Conservation (phyloP, 2,888 invertebrate species). For the Zelleria hepariella region DNA sequence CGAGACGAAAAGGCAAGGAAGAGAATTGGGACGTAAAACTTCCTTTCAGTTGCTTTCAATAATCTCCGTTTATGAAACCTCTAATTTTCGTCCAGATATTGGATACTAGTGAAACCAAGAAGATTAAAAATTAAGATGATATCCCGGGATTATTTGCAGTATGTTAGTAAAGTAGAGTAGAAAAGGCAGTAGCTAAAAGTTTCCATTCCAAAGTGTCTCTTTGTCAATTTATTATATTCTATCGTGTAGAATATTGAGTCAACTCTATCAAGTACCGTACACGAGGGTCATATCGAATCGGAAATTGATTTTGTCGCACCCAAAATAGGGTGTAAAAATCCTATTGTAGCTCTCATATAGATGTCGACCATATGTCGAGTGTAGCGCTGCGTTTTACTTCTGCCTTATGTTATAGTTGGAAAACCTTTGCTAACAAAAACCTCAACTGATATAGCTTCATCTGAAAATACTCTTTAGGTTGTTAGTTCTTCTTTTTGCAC, state of each 20-base stretch:
- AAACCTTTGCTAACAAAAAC: background rate
- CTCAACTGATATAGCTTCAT: no score
- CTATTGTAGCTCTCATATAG: constrained; percentile 51
- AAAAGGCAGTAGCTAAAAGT: background rate
- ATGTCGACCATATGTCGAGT: constrained; percentile 59
- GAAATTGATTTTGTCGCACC: constrained; percentile 66
- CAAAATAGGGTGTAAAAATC: constrained; percentile 66
- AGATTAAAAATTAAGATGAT: no score
- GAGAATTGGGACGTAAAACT: no score
- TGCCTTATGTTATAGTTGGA: background rate
- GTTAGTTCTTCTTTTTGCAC: no score
- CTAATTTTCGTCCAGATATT: no score
- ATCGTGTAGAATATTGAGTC: background rate
- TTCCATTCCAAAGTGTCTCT: background rate
- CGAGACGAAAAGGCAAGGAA: no score
- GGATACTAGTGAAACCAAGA: no score
- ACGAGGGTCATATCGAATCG: constrained; percentile 65
- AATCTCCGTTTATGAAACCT: no score
- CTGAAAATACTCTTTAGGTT: no score
- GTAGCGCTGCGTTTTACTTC: background rate
- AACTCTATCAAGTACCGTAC: constrained; percentile 18
- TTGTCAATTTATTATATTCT: background rate
- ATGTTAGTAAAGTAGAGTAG: background rate
- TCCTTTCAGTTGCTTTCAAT: no score
- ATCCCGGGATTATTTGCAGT: no score